Evolutionary conservation across 2,797 vertebrate species (phyloP).

Genomic region (Graptemys geographica): DNA sequence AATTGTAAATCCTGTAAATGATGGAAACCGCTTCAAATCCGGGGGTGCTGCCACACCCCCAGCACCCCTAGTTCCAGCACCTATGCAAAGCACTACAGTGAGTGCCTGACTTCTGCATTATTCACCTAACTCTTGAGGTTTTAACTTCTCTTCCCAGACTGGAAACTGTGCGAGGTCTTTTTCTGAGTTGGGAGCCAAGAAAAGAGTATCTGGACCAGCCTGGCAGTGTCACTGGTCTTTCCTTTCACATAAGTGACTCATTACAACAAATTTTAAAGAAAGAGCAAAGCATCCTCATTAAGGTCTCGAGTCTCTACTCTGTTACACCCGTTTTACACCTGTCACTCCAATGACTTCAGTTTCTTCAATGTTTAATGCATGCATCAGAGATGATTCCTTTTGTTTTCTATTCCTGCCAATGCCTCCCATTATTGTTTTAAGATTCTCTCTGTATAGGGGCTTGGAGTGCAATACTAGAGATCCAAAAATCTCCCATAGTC

Average conservation of each 20-base stretch:
- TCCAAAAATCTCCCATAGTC: neutral
- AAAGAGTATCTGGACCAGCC: neutral
- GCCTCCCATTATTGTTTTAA: slow-evolving; percentile 9
- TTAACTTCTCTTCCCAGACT: neutral
- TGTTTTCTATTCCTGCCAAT: neutral
- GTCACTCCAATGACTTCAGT: accelerated
- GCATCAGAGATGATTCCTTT: neutral
- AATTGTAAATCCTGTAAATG: too few species aligned
- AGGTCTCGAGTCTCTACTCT: neutral
- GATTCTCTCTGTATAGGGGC: neutral
- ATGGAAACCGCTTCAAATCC: too few species aligned
- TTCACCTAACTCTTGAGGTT: neutral
- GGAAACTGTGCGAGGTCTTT: neutral
- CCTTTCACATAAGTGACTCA: neutral
- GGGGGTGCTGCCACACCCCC: too few species aligned
- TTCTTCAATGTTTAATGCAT: neutral
- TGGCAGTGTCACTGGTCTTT: neutral
- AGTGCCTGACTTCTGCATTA: neutral
- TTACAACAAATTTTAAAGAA: neutral
- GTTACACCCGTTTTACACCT: neutral
- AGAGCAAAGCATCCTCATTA: neutral
- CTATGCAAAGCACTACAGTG: neutral
- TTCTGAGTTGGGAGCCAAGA: neutral
- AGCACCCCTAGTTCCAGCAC: too few species aligned
- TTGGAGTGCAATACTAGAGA: neutral